These are phyloP conservation scores for Melanostigma gelatinosum DNA, from an alignment of 2,113 vertebrate genomes.

Conservation along the genomic window DNA sequence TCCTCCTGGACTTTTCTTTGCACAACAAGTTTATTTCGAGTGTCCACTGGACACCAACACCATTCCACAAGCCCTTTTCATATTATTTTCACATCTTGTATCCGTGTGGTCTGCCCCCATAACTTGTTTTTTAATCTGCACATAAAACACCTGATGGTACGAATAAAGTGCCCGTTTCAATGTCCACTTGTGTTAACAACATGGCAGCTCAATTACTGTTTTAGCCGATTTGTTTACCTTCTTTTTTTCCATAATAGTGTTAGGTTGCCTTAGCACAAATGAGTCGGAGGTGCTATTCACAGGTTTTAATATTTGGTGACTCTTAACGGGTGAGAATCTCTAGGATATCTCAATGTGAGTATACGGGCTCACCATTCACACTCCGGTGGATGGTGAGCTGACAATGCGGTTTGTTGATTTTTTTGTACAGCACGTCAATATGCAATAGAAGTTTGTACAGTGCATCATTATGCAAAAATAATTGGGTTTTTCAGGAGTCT, in stretches of 20 bases:
- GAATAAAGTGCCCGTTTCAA: conserved; percentile 25
- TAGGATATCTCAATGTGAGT: background rate
- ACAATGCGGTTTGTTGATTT: conserved; percentile 23
- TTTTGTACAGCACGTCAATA: conserved; percentile 73
- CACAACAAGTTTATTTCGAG: background rate
- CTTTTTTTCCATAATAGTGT: conserved; percentile 45
- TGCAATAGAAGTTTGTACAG: conserved; percentile 74
- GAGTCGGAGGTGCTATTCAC: conserved; percentile 42
- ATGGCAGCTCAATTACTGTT: conserved; percentile 61
- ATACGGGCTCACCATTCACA: background rate
- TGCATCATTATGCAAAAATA: conserved; percentile 78
- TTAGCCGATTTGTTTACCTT: conserved; percentile 40
- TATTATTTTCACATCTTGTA: conserved; percentile 24
- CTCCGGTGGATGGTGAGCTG: too few species aligned
- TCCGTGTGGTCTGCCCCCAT: conserved; percentile 16
- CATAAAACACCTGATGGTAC: conserved; percentile 27
- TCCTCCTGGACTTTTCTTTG: background rate
- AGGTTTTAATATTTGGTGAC: conserved; percentile 19
- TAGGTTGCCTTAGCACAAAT: conserved; percentile 68
- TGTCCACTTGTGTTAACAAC: conserved; percentile 28
- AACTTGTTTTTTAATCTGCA: conserved; percentile 28
- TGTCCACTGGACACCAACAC: background rate
- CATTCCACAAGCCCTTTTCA: conserved; percentile 46
- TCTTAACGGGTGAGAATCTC: conserved; percentile 13
- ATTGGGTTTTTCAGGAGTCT: conserved; percentile 55